Evolutionary conservation across 2,113 vertebrate genomes (phyloP).

Genomic region (Amphiprion percula): DNA sequence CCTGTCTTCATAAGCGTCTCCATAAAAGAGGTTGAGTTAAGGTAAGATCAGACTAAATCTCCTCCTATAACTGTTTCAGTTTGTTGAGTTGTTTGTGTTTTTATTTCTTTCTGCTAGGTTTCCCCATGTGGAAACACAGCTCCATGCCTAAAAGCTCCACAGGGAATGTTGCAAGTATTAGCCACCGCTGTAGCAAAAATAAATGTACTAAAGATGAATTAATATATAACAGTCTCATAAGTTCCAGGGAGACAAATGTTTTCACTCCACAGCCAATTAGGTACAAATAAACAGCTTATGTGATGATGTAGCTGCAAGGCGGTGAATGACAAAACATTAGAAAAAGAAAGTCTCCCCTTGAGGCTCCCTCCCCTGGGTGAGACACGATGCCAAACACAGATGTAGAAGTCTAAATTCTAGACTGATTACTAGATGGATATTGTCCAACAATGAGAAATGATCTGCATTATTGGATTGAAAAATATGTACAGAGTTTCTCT

Average conservation of each 20-base stretch:
- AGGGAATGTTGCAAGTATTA: background rate
- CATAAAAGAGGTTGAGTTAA: slow-evolving; percentile 53
- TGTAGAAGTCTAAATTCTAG: slow-evolving; percentile 2
- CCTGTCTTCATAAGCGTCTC: slow-evolving; percentile 57
- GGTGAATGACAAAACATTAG: background rate
- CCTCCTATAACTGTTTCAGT: background rate
- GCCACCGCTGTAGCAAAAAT: background rate
- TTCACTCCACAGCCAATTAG: background rate
- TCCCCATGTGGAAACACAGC: background rate
- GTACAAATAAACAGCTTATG: background rate
- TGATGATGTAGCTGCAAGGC: background rate
- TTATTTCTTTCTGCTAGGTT: background rate
- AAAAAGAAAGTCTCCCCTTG: background rate
- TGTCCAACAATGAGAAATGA: background rate
- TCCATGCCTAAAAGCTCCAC: background rate
- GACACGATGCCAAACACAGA: background rate
- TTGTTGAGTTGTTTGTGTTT: background rate
- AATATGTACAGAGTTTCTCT: background rate
- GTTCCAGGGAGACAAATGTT: background rate
- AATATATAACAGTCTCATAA: background rate
- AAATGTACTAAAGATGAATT: background rate
- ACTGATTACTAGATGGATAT: background rate
- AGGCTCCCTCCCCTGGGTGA: background rate
- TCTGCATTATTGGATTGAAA: too few relatives aligned
- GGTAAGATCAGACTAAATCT: slow-evolving; percentile 67